These are phyloP conservation scores for Nasonia oneida DNA, from an alignment of 2,888 invertebrate species.

Conservation along the genomic window DNA sequence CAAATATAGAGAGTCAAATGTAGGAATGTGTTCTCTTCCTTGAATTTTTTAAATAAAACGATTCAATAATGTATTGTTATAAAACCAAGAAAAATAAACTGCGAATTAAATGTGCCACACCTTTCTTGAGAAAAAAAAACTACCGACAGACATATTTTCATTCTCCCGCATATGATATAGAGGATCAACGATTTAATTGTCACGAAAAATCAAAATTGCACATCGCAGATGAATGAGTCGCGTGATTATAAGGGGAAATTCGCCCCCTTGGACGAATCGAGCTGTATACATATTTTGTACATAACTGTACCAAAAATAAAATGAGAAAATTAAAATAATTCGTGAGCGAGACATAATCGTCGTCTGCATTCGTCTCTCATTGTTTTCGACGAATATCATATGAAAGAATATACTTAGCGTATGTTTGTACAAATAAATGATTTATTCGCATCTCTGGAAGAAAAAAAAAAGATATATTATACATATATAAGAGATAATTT, in stretches of 20 bases:
- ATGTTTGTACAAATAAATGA: constrained; percentile 58
- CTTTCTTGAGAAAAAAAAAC: constrained; percentile 10
- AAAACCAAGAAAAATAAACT: constrained; percentile 10
- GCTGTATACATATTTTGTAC: constrained; percentile 58
- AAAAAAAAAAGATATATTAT: constrained; percentile 41
- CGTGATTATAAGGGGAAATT: constrained; percentile 25
- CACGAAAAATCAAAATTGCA: constrained; percentile 28
- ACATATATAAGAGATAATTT: constrained; percentile 55
- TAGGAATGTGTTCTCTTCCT: constrained; percentile 26
- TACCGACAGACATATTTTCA: constrained; percentile 11
- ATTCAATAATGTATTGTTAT: constrained; percentile 2
- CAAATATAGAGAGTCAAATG: neutral
- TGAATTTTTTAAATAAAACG: constrained; percentile 29
- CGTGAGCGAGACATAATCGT: constrained; percentile 46
- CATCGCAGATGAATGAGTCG: constrained; percentile 28
- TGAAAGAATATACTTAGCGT: constrained; percentile 35
- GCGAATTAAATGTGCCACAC: constrained; percentile 53
- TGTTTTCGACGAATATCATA: constrained; percentile 49
- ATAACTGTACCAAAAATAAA: constrained; percentile 48
- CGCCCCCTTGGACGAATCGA: constrained; percentile 10
- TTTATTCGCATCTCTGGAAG: constrained; percentile 40
- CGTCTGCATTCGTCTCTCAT: constrained; percentile 57
- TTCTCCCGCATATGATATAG: constrained; percentile 28
- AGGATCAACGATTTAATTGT: neutral
- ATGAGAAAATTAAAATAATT: constrained; percentile 29